Conservation (phyloP, 2,797 vertebrate genomes). For the Steatocranus sp. region DNA sequence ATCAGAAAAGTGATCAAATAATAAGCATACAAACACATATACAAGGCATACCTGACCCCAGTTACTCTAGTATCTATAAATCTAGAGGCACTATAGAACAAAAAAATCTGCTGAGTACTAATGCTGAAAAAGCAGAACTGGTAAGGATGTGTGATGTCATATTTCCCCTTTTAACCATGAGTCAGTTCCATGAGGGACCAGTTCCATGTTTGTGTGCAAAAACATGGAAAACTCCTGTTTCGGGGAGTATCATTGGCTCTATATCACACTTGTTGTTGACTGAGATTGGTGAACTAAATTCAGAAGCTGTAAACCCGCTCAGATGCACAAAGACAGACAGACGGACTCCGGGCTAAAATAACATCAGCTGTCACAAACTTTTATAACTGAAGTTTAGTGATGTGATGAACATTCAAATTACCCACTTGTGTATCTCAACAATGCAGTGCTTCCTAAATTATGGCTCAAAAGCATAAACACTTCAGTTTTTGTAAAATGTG, state of each 20-base stretch:
- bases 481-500: not conserved
- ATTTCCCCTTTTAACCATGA: slow-evolving; percentile 39
- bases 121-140: slow-evolving; percentile 46
- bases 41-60: not conserved
- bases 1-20: not conserved
- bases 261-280: not conserved
- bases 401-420: not conserved
- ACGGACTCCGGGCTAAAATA: slow-evolving; percentile 5
- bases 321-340: slow-evolving; percentile 2
- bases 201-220: not conserved
- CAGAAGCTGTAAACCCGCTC: not conserved
- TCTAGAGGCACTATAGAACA: not conserved
- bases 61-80: not conserved
- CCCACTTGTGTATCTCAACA: not conserved
- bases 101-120: not conserved
- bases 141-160: not conserved
- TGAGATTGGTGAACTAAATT: not conserved
- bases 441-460: not conserved
- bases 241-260: not conserved
- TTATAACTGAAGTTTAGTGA: not conserved
- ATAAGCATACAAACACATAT: not conserved
- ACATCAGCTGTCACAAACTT: not conserved
- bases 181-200: slow-evolving; percentile 42
- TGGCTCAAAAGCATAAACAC: not conserved
- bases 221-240: not conserved